Evolutionary conservation across 2,797 vertebrate genomes (phyloP), one percentile per base, ranked within the genome.

Genomic region (Syngnathus acus): DNA sequence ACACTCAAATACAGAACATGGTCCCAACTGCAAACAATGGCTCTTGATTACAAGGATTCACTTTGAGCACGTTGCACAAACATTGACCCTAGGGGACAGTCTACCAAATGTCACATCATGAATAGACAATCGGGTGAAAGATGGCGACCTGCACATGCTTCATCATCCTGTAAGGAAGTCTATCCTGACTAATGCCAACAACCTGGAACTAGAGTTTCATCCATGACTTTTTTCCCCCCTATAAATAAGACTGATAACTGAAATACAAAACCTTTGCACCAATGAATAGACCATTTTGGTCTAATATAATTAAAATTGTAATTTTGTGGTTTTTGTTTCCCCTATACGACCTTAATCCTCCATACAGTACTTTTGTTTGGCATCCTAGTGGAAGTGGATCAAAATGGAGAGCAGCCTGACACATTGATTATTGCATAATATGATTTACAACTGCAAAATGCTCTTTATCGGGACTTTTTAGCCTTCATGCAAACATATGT

Each of bases 391-490:
- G 38, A 23, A 17, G 11, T 64, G 60, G n/a, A 65, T 42, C 17
- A 66, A 68, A 70, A 19, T 14, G 23, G n/a, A 62, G 50, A 38
- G 21, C 65, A 50, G 47, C 9, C 3, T 26, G 37, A 40, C 58
- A 42, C 48, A 54, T 17, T 65, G 16, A 14, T 62, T 59, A 71
- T 76, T 82, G 51, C 76, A 74, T 83, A 79, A 86, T 58, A 50
- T 65, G 68, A 64, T 72, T 69, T 72, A 37, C 50, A 55, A 50
- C 38, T 37, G 53, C 62, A 43, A 68, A 75, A 43, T 65, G 74
- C 65, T 51, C 65, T 58, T 11, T 9, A 40, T 60, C 8, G 3
- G 57, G 57, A 59, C 19, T 59, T 39, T 39, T 32, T 59, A 9
- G 14, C 32, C 32, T 32, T 32, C 32, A 32, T 32, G 32, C 32